Percentiles rank a stretch among this genome's conserved stretches.
These are phyloP conservation scores for Lates japonicus DNA, from an alignment of 2,797 vertebrate species.

Conservation along the genomic window DNA sequence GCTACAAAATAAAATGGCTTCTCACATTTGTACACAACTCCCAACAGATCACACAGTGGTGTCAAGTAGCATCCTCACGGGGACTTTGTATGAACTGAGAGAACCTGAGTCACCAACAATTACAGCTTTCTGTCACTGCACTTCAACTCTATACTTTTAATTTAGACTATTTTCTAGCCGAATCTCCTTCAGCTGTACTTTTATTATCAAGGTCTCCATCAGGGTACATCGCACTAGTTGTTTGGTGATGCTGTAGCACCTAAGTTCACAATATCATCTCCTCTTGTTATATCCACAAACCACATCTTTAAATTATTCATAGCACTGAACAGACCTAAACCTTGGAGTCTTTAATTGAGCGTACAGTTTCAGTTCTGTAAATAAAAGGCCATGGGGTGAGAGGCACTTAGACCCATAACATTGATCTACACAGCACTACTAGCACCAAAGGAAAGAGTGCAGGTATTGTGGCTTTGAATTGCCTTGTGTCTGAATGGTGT, in stretches of 20 bases:
- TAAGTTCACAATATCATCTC: conserved; percentile 1
- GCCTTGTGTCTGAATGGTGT: too few species aligned
- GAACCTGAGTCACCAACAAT: not conserved
- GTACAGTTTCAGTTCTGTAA: conserved; percentile 56
- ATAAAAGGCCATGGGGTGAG: conserved; percentile 53
- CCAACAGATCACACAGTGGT: conserved; percentile 19
- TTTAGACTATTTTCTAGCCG: not conserved
- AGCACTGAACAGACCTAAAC: conserved; percentile 30
- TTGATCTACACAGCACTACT: conserved; percentile 37
- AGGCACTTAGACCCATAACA: conserved; percentile 58
- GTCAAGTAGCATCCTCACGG: conserved; percentile 2
- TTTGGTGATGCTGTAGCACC: conserved; percentile 10
- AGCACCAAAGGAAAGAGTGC: conserved; percentile 1
- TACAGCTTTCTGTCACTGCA: not conserved
- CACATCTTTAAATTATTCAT: conserved; percentile 60
- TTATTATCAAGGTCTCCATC: not conserved
- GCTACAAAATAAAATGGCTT: not conserved
- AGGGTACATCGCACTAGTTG: not conserved
- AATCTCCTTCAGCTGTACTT: not conserved
- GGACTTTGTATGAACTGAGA: not conserved
- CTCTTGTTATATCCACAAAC: conserved; percentile 23
- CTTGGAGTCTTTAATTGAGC: conserved; percentile 47
- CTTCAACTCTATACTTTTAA: not conserved
- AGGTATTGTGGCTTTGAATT: not conserved
- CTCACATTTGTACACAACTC: conserved; percentile 5